These are phyloP conservation scores for Pungitius pungitius DNA, from an alignment of 2,113 vertebrate genomes.

Conservation along the genomic window DNA sequence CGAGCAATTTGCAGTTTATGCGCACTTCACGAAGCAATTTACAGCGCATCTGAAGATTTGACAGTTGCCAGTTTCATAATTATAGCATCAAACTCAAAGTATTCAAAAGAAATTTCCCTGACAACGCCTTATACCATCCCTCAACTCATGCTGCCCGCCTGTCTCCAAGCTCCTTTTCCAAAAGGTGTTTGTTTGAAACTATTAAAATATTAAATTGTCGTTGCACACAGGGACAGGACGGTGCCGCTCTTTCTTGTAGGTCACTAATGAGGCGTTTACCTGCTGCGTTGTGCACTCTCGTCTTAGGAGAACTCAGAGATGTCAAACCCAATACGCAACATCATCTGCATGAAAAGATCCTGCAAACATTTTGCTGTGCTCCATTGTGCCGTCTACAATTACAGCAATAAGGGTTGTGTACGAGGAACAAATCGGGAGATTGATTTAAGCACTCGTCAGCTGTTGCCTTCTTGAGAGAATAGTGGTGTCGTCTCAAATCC, in stretches of 20 bases:
- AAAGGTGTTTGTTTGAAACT: slow-evolving; percentile 3
- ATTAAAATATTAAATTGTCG: slow-evolving; percentile 14
- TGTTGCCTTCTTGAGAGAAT: slow-evolving; percentile 33
- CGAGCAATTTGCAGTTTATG: not conserved
- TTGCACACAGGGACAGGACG: not conserved
- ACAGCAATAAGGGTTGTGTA: slow-evolving; percentile 24
- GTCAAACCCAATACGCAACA: slow-evolving; percentile 33
- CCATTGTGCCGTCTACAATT: slow-evolving; percentile 32
- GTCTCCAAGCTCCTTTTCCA: slow-evolving; percentile 9
- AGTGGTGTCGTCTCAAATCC: slow-evolving; percentile 21
- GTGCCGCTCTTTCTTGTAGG: slow-evolving; percentile 2
- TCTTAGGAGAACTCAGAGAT: slow-evolving; percentile 20
- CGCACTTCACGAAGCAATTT: not conserved
- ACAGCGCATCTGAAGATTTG: not conserved
- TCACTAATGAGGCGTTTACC: slow-evolving; percentile 8
- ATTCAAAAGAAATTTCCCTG: not conserved
- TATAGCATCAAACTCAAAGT: not conserved
- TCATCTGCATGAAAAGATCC: slow-evolving; percentile 26
- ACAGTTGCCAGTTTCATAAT: not conserved
- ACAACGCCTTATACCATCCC: not conserved
- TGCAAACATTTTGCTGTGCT: slow-evolving; percentile 29
- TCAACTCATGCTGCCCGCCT: not conserved
- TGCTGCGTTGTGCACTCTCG: not conserved
- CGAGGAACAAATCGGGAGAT: slow-evolving; percentile 33
- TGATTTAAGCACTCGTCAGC: slow-evolving; percentile 44